phyloP scores from a whole-genome alignment of 2,888 invertebrate species.

The Argynnis bischoffii region DNA sequence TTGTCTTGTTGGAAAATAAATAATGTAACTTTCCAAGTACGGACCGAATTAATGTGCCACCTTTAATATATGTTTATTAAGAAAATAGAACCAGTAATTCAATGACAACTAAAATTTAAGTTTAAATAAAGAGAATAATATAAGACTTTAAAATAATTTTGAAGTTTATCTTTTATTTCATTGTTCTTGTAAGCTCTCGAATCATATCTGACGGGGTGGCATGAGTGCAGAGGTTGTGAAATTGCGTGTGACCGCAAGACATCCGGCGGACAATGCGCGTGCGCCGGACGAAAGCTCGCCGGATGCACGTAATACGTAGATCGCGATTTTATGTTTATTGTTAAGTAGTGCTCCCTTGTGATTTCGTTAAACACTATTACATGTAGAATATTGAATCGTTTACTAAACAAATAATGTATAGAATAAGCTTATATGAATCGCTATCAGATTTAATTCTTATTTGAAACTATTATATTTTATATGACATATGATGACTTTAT shows the following conservation, averaged over 20 bases:
- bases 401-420: too few relatives aligned
- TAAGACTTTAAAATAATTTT: neutral
- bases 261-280: constrained; percentile 75
- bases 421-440: too few relatives aligned
- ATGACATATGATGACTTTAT: neutral
- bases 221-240: constrained; percentile 73
- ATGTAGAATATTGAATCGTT: neutral
- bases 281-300: constrained; percentile 67
- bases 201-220: constrained; percentile 58
- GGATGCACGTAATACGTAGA: constrained; percentile 75
- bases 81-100: neutral
- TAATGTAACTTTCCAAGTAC: constrained; percentile 5
- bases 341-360: constrained; percentile 40
- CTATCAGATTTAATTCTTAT: too few relatives aligned
- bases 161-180: constrained; percentile 5
- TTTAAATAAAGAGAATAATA: neutral
- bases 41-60: neutral
- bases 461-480: too few relatives aligned
- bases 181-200: constrained; percentile 36
- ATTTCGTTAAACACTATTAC: constrained; percentile 31
- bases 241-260: constrained; percentile 81
- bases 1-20: constrained; percentile 37
- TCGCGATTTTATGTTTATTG: constrained; percentile 59
- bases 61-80: neutral
- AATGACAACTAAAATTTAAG: neutral